A percentile compares a stretch with the other conserved stretches of the same genome.
These are phyloP conservation scores for Littorina saxatilis DNA, from an alignment of 1,140 invertebrate genomes.

Conservation along the genomic window DNA sequence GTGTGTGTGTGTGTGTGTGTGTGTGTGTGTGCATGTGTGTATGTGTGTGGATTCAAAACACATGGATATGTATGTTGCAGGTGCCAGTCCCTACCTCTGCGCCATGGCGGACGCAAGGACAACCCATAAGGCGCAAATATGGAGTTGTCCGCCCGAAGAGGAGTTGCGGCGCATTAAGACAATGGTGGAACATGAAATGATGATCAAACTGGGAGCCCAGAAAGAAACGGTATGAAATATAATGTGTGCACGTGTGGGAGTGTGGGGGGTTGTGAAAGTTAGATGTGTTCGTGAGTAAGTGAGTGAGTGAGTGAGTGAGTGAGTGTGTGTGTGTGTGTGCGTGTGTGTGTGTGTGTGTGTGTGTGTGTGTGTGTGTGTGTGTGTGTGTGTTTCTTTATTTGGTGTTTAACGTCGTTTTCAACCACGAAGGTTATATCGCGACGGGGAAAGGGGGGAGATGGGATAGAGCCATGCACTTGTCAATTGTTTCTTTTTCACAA, in stretches of 20 bases:
- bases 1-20: too few species aligned
- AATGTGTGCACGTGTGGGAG: neutral
- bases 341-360: conserved; percentile 11
- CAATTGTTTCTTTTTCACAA: too few species aligned
- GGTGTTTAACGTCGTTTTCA: too few species aligned
- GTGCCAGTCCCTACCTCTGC: neutral
- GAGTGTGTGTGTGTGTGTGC: conserved; percentile 21
- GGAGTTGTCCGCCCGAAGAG: conserved; percentile 29
- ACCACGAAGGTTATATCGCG: too few species aligned
- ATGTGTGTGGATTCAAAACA: neutral
- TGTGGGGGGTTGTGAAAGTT: neutral
- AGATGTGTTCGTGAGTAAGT: too few species aligned
- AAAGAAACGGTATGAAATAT: conserved; percentile 33
- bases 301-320: too few species aligned
- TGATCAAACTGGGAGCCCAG: conserved; percentile 44
- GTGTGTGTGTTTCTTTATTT: too few species aligned
- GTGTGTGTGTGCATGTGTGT: too few species aligned
- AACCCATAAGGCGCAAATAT: neutral
- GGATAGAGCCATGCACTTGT: too few species aligned
- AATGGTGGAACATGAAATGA: conserved; percentile 41
- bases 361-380: conserved; percentile 5
- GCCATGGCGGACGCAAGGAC: conserved; percentile 30
- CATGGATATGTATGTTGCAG: neutral
- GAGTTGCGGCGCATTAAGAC: conserved; percentile 40
- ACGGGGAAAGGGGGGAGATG: too few species aligned